These are phyloP conservation scores for Lordiphosa andalusiaca DNA, from an alignment of 2,888 invertebrate genomes.

Conservation along the genomic window DNA sequence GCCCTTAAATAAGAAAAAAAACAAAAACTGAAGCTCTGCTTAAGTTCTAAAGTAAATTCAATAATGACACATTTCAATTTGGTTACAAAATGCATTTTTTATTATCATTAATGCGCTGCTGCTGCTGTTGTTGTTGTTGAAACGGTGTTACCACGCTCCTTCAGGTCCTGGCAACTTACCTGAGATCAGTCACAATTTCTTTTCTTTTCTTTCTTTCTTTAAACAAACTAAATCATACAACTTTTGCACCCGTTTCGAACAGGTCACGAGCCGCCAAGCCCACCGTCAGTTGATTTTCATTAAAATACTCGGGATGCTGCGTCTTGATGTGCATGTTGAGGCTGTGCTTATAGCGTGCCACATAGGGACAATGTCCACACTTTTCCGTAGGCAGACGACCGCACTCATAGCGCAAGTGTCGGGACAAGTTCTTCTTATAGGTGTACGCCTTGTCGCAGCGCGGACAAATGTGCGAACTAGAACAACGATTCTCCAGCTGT, in stretches of 20 bases:
- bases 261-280: constrained; percentile 8
- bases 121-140: neutral
- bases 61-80: constrained; percentile 72
- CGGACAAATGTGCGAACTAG: constrained; percentile 80
- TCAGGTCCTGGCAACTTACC: constrained; percentile 43
- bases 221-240: no score
- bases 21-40: constrained; percentile 34
- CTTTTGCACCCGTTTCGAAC: neutral
- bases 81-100: constrained; percentile 61
- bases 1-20: constrained; percentile 44
- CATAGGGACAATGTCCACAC: constrained; percentile 82
- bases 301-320: constrained; percentile 72
- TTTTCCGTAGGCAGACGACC: constrained; percentile 82
- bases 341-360: constrained; percentile 82
- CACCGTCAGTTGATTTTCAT: constrained; percentile 4
- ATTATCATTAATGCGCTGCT: constrained; percentile 44
- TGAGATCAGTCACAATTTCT: constrained; percentile 8
- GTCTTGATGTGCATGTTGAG: constrained; percentile 81
- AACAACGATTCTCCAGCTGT: no score
- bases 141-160: neutral
- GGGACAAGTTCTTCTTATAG: constrained; percentile 83
- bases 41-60: constrained; percentile 53
- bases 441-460: constrained; percentile 83
- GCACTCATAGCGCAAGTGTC: constrained; percentile 83
- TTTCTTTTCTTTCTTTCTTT: no score